phyloP scores from a whole-genome alignment of 1,140 invertebrate genomes.

The Pseudobourletiella spinata region DNA sequence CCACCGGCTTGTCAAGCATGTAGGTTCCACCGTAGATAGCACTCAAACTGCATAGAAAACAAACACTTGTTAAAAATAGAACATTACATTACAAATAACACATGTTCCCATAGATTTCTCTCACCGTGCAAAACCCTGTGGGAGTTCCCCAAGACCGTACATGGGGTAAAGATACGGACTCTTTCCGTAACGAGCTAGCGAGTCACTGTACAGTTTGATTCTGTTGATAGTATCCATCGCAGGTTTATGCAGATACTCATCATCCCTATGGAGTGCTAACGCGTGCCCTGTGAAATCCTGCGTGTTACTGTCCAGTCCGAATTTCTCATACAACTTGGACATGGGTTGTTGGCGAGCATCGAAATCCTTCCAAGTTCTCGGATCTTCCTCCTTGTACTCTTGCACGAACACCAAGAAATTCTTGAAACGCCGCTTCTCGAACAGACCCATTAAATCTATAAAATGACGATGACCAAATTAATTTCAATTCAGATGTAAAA shows the following conservation, averaged over 20 bases:
- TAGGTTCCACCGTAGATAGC: conserved; percentile 99
- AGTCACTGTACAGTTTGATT: conserved; percentile 95
- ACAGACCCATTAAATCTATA: conserved; percentile 95
- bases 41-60: conserved; percentile 52
- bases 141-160: conserved; percentile 97
- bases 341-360: conserved; percentile 77
- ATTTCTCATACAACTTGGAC: conserved; percentile 87
- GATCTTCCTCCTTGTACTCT: conserved; percentile 84
- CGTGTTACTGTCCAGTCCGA: conserved; percentile 92
- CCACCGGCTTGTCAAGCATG: conserved; percentile 97
- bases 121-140: conserved; percentile 92
- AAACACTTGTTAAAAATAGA: conserved; percentile 1
- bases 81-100: neutral
- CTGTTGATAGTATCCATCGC: conserved; percentile 76
- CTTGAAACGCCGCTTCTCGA: conserved; percentile 95
- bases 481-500: no score
- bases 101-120: no score
- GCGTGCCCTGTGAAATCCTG: conserved; percentile 97
- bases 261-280: conserved; percentile 81
- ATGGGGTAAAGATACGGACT: conserved; percentile 98
- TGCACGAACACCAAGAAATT: conserved; percentile 95
- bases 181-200: conserved; percentile 94
- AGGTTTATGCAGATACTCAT: conserved; percentile 77
- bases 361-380: conserved; percentile 89
- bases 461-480: no score